Base-by-base conservation (phyloP, 2,113 vertebrate species). In the Tetrax tetrax region DNA sequence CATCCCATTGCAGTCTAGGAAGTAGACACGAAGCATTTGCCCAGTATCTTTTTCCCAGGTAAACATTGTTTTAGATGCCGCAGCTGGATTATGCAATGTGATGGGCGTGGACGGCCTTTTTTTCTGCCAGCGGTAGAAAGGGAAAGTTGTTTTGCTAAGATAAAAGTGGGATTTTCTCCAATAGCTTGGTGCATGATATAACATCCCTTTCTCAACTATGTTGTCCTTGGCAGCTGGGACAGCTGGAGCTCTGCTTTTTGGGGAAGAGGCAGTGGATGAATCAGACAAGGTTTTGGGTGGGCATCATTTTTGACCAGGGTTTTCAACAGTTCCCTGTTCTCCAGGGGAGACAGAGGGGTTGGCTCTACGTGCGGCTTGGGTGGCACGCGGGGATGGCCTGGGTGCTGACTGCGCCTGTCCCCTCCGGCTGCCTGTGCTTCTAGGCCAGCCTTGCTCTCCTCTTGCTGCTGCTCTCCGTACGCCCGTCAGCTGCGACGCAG, bases 101-200 rank as follows among this genome's bases (percentile, higher is more conserved):
- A 18, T 57, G 54, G 80, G 74, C 89, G 79, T 68, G 79, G 54
- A 25, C 0, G 1, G 7, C 8, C 48, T 76, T 59, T 75, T 75
- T 37, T 71, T 89, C 45, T 89, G 59, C 35, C 4, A 4, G 33
- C 4, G 1, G 27, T 35, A 41, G 83, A 81, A 93, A 89, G 24
- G 57, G 57, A 82, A 75, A 77, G 56, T 95, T 89, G 47, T 89
- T 94, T 85, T 83, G 43, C 24, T 57, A 41, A 89, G 70, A 54
- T 80, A 61, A 43, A 76, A 92, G 35, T 75, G 64, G 17, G 35
- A 82, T 71, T 83, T 86, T 89, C 24, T 89, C 68, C 28, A 64
- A 10, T 20, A 68, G 5, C 33, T 77, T 28, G 38, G 3, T 70
- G 50, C 19, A 9, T 51, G 29, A 2, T 37, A 2, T 38, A 33